Evolutionary conservation across 2,888 invertebrate species (phyloP).

Genomic region (Brassicogethes aeneus): DNA sequence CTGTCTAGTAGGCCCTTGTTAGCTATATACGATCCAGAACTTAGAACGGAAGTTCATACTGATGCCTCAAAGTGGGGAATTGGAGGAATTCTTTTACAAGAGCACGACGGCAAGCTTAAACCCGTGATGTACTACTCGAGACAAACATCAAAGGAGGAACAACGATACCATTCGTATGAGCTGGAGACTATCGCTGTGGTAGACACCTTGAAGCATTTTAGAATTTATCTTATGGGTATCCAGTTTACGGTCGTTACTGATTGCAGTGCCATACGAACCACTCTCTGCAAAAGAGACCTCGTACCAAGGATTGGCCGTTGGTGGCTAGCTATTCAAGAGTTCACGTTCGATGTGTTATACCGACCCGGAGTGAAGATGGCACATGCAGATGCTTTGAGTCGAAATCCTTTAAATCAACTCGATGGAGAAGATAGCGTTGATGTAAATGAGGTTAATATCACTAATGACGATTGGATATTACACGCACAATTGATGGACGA

Average conservation of each 20-base stretch:
- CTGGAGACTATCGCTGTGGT: constrained; percentile 15
- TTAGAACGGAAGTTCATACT: constrained; percentile 17
- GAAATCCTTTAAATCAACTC: constrained; percentile 12
- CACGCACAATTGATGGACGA: constrained; percentile 16
- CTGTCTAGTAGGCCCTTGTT: constrained; percentile 14
- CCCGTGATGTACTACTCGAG: constrained; percentile 5
- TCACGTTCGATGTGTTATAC: constrained; percentile 24
- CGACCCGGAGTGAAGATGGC: too few relatives aligned
- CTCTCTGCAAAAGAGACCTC: constrained; percentile 18
- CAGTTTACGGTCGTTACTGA: constrained; percentile 17
- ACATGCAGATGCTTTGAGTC: too few relatives aligned
- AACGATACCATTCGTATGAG: constrained; percentile 13
- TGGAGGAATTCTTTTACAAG: constrained; percentile 12
- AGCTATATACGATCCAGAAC: constrained; percentile 16
- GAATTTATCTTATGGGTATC: constrained; percentile 13
- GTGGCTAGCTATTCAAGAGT: constrained; percentile 27
- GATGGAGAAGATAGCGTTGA: constrained; percentile 11
- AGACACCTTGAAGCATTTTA: constrained; percentile 9
- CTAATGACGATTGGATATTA: constrained; percentile 17
- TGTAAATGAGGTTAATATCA: constrained; percentile 9
- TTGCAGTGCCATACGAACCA: constrained; percentile 18
- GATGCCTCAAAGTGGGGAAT: constrained; percentile 17
- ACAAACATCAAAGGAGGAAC: constrained; percentile 6
- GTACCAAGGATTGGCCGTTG: constrained; percentile 28
- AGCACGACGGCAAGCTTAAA: constrained; percentile 5